A percentile compares a stretch with the other conserved stretches of the same genome.
These are phyloP conservation scores for Platycnemis pennipes DNA, from an alignment of 2,888 invertebrate genomes.

Conservation along the genomic window DNA sequence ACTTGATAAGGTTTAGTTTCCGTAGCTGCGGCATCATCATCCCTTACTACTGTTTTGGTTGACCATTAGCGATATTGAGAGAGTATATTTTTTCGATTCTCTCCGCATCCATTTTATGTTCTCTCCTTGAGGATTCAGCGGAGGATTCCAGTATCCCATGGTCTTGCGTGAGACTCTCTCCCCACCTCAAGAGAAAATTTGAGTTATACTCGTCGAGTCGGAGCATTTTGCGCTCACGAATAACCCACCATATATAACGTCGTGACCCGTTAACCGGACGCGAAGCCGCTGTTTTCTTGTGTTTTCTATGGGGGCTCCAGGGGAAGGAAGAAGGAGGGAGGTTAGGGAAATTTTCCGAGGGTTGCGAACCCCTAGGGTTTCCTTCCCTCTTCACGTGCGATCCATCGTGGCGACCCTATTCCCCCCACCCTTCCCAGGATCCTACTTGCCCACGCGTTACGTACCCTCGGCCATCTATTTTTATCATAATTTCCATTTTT, in stretches of 20 bases:
- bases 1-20: too few species aligned
- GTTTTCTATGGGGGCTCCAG: background rate
- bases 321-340: background rate
- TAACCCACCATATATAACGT: background rate
- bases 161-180: too few species aligned
- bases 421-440: background rate
- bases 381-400: background rate
- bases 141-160: too few species aligned
- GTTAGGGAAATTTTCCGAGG: background rate
- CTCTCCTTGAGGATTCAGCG: too few species aligned
- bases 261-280: background rate
- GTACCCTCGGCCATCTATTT: background rate
- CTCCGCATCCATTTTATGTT: too few species aligned
- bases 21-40: too few species aligned
- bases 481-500: background rate
- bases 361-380: background rate
- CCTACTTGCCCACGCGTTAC: background rate
- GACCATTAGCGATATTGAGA: too few species aligned
- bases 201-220: background rate
- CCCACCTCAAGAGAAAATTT: background rate
- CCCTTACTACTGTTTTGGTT: too few species aligned
- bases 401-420: background rate
- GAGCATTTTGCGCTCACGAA: background rate
- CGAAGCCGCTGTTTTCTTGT: background rate
- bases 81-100: too few species aligned